Evolutionary conservation across 2,888 invertebrate genomes (phyloP).

Genomic region (Luperina nickerlii): DNA sequence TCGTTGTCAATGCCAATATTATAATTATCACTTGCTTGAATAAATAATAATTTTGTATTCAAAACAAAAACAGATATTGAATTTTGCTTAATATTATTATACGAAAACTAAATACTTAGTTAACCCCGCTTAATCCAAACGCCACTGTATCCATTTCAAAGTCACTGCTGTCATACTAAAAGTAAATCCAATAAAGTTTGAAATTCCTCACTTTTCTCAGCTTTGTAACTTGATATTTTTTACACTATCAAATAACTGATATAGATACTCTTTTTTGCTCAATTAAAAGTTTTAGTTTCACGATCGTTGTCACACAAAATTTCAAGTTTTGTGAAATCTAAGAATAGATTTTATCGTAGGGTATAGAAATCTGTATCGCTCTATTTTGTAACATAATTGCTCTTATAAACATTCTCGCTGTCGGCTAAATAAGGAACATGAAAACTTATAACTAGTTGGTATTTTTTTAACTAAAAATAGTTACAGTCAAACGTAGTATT

Average conservation of each 20-base stretch:
- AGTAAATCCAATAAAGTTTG: slow-evolving; percentile 41
- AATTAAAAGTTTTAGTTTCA: too few relatives aligned
- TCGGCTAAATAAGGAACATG: not conserved
- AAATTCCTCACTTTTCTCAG: slow-evolving; percentile 18
- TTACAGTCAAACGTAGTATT: not conserved
- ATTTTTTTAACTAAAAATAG: slow-evolving; percentile 32
- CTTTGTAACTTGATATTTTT: slow-evolving; percentile 1
- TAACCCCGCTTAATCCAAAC: slow-evolving; percentile 32
- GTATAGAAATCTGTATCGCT: too few relatives aligned
- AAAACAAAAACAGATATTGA: not conserved
- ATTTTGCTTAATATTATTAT: not conserved
- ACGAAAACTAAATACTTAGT: slow-evolving; percentile 22
- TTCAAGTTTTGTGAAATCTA: too few relatives aligned
- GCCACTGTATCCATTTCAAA: slow-evolving; percentile 47
- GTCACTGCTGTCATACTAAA: slow-evolving; percentile 40
- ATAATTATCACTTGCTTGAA: not conserved
- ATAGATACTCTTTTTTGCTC: not conserved
- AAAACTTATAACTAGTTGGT: slow-evolving; percentile 14
- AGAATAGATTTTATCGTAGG: too few relatives aligned
- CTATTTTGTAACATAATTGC: not conserved
- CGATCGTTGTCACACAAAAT: too few relatives aligned
- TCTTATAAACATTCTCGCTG: not conserved
- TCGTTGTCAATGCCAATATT: not conserved
- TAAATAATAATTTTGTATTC: not conserved
- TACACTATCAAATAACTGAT: not conserved